phyloP scores from a whole-genome alignment of 2,113 vertebrate genomes.

The Riparia riparia region DNA sequence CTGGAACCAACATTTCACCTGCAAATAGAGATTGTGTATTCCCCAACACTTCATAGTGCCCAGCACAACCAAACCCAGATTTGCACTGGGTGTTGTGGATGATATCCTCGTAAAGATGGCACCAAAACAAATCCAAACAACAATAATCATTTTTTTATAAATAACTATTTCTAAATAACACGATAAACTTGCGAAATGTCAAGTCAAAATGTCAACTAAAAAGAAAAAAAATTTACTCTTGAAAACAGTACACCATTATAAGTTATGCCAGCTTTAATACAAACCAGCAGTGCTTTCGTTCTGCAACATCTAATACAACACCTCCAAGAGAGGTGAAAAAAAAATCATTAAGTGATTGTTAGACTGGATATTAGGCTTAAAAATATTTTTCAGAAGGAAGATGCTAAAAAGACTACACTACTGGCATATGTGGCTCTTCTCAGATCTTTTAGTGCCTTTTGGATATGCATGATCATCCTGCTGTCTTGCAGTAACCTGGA shows the following conservation, averaged over 20 bases:
- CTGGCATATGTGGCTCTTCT: neutral
- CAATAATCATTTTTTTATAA: neutral
- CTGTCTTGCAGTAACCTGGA: neutral
- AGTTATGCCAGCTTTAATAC: neutral
- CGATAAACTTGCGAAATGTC: neutral
- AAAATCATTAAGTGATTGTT: neutral
- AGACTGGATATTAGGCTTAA: neutral
- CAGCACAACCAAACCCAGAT: neutral
- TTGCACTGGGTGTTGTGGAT: neutral
- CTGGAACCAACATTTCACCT: neutral
- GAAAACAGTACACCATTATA: neutral
- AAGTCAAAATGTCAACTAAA: neutral
- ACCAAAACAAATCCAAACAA: neutral
- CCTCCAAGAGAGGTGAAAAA: neutral
- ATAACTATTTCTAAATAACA: neutral
- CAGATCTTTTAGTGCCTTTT: neutral
- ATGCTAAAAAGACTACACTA: neutral
- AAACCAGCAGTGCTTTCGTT: neutral
- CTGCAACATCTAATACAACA: neutral
- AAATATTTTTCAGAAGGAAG: neutral
- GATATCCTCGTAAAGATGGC: neutral
- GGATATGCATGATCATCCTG: neutral
- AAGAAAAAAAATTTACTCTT: neutral
- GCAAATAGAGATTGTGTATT: neutral
- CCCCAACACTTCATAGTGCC: neutral